These are phyloP conservation scores for Cerastis rubricosa DNA, from an alignment of 2,888 invertebrate genomes.

Conservation along the genomic window DNA sequence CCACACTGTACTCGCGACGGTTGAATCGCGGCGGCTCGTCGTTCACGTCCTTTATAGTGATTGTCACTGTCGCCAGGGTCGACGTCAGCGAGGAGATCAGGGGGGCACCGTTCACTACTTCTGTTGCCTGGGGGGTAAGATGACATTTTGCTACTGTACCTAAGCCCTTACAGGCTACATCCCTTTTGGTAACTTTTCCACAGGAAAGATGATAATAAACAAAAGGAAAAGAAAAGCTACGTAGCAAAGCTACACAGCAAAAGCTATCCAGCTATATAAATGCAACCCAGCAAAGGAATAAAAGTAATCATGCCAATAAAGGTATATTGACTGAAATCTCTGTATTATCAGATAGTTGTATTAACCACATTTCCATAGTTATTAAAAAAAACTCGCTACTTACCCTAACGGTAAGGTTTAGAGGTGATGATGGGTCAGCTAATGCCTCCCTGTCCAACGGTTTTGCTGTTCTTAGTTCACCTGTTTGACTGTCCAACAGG, in stretches of 20 bases:
- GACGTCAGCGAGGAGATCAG: constrained; percentile 93
- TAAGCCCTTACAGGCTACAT: too few relatives aligned
- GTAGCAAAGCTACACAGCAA: too few relatives aligned
- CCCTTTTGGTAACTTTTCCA: too few relatives aligned
- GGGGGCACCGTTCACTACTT: constrained; percentile 93
- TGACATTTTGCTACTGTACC: neutral
- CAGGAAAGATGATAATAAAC: too few relatives aligned
- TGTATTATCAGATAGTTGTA: neutral
- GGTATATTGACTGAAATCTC: neutral
- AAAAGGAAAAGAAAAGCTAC: too few relatives aligned
- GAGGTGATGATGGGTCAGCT: constrained; percentile 94
- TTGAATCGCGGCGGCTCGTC: constrained; percentile 97
- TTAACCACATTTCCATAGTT: neutral
- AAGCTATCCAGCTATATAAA: too few relatives aligned
- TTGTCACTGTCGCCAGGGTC: constrained; percentile 93
- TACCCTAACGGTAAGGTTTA: constrained; percentile 94
- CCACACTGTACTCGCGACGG: constrained; percentile 94
- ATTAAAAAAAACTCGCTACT: constrained; percentile 64
- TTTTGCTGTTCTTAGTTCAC: constrained; percentile 95
- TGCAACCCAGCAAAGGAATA: neutral
- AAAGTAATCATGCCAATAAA: neutral
- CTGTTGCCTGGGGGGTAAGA: constrained; percentile 91
- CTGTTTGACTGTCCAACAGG: constrained; percentile 94
- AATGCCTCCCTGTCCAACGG: constrained; percentile 96
- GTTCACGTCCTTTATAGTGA: constrained; percentile 97